These are phyloP conservation scores for Hydrozoanthus gracilis DNA, from an alignment of 92 coral and sea anemone genomes.

Conservation along the genomic window DNA sequence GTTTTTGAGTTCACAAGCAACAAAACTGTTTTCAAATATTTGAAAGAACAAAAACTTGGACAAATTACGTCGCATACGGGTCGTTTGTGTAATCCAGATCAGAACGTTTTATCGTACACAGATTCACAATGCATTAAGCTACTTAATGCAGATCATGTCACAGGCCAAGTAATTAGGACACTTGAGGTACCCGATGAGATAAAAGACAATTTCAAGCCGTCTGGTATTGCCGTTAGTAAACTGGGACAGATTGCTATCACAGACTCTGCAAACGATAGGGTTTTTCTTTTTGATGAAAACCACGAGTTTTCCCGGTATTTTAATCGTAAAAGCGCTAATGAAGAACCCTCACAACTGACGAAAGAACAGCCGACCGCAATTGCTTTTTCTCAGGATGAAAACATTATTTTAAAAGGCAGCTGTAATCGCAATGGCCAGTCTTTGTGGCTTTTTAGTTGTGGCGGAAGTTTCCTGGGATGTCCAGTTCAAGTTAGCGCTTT, in stretches of 20 bases:
- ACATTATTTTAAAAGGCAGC: slow-evolving; percentile 2
- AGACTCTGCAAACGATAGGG: slow-evolving; percentile 1
- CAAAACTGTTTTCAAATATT: background rate
- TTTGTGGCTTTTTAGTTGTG: background rate
- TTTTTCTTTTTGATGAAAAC: background rate
- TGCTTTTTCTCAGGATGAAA: slow-evolving; percentile 5
- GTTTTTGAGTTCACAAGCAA: slow-evolving; percentile 16
- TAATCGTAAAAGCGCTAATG: background rate
- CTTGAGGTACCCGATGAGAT: slow-evolving; percentile 30
- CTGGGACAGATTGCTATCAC: slow-evolving; percentile 22
- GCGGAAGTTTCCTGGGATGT: background rate
- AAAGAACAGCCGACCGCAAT: background rate
- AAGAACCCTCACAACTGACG: background rate
- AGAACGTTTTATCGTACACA: background rate
- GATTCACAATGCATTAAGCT: background rate
- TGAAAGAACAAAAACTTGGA: slow-evolving; percentile 15
- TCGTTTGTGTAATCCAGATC: background rate
- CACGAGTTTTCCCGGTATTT: background rate
- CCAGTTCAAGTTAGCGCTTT: background rate
- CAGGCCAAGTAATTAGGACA: slow-evolving; percentile 3
- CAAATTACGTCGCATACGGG: background rate
- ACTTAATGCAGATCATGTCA: background rate
- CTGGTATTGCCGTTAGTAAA: slow-evolving; percentile 16
- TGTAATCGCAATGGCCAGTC: background rate
- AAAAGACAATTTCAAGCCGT: slow-evolving; percentile 6